A percentile compares a stretch with the other conserved stretches of the same genome.
Evolutionary conservation across 2,888 invertebrate genomes (phyloP).

Genomic region (Apamea sordens): DNA sequence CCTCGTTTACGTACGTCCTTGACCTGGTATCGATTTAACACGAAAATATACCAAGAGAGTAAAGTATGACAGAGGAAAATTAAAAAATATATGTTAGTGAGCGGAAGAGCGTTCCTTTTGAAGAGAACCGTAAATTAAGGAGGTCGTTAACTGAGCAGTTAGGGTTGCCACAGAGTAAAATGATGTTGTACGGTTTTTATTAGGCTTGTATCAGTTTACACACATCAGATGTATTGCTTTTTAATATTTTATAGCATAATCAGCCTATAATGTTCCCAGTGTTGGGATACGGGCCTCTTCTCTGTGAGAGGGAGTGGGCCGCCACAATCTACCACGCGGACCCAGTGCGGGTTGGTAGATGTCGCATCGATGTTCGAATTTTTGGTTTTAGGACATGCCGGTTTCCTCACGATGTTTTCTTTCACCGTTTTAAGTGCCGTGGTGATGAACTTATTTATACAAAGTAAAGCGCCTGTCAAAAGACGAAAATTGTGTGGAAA

Average conservation of each 20-base stretch:
- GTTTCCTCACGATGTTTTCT: too few species aligned
- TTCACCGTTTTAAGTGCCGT: too few species aligned
- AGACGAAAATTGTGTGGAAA: too few species aligned
- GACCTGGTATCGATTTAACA: constrained; percentile 55
- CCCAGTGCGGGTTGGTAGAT: too few species aligned
- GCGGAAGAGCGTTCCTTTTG: constrained; percentile 69
- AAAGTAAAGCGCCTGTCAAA: too few species aligned
- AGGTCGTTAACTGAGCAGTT: constrained; percentile 65
- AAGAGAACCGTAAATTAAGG: constrained; percentile 71
- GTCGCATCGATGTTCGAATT: too few species aligned
- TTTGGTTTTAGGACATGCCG: too few species aligned
- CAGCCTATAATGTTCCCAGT: not conserved
- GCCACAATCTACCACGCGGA: too few species aligned
- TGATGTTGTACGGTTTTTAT: constrained; percentile 10
- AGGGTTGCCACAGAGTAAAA: constrained; percentile 58
- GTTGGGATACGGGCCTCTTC: too few species aligned
- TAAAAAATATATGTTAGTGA: constrained; percentile 70
- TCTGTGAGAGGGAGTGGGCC: too few species aligned
- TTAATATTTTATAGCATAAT: not conserved
- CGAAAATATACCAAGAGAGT: constrained; percentile 44
- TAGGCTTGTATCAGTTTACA: constrained; percentile 27
- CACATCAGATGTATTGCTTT: not conserved
- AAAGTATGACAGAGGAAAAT: constrained; percentile 60
- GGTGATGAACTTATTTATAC: too few species aligned
- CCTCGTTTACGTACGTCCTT: constrained; percentile 51